A percentile compares a stretch with the other conserved stretches of the same genome.
phyloP scores from a whole-genome alignment of 2,888 invertebrate species.

The Epistrophe grossulariae region DNA sequence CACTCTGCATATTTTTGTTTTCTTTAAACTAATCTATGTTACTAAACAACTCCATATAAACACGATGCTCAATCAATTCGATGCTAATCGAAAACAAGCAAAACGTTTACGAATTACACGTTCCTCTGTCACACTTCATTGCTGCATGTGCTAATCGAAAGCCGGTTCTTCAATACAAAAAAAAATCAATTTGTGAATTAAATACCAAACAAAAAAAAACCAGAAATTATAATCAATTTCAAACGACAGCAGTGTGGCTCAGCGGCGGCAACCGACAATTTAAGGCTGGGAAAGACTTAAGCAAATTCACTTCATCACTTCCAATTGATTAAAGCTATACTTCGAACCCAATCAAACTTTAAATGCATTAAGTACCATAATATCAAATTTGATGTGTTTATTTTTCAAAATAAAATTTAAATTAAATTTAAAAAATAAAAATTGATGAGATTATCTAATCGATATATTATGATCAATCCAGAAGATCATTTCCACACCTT shows the following conservation, averaged over 20 bases:
- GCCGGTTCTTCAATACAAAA: constrained; percentile 24
- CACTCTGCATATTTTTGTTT: background rate
- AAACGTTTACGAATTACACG: constrained; percentile 48
- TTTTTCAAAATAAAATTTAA: constrained; percentile 25
- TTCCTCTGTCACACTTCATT: constrained; percentile 24
- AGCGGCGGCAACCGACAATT: background rate
- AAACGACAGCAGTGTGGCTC: background rate
- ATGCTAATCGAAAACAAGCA: constrained; percentile 55
- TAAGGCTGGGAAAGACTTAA: background rate
- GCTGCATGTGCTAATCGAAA: constrained; percentile 44
- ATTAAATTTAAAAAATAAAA: constrained; percentile 8
- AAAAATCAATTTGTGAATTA: constrained; percentile 43
- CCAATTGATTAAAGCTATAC: constrained; percentile 3
- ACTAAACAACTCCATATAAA: constrained; percentile 6
- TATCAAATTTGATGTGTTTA: constrained; percentile 43
- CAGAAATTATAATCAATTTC: constrained; percentile 38
- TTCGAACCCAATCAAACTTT: constrained; percentile 22
- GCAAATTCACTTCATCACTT: constrained; percentile 24
- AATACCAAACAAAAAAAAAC: constrained; percentile 8
- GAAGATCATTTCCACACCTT: constrained; percentile 59
- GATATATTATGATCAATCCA: constrained; percentile 57
- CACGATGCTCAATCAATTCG: constrained; percentile 30
- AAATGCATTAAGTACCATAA: constrained; percentile 33
- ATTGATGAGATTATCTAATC: constrained; percentile 67
- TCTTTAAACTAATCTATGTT: constrained; percentile 28